Conservation (phyloP, 23 tunicate genomes). For the Aplidium turbinatum region DNA sequence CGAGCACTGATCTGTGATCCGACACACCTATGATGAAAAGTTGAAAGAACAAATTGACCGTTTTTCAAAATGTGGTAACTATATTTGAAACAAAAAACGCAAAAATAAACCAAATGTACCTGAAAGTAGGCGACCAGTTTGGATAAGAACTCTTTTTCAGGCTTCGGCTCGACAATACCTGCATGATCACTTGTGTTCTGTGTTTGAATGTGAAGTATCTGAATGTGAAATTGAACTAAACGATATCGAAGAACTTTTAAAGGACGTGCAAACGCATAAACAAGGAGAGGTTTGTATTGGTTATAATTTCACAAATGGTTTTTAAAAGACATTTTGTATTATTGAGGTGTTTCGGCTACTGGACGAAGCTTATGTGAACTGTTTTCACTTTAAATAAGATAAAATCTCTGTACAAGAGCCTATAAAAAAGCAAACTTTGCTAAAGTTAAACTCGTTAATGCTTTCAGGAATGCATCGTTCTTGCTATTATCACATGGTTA, state of each 20-base stretch:
- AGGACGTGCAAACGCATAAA: constrained; percentile 41
- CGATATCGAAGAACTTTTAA: constrained; percentile 40
- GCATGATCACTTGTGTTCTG: constrained; percentile 28
- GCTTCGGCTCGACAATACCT: constrained; percentile 44
- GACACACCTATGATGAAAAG: no score
- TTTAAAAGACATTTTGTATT: neutral
- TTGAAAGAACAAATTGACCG: no score
- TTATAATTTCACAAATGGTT: neutral
- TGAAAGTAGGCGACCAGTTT: no score
- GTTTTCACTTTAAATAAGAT: neutral
- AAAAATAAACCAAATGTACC: no score
- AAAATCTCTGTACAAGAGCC: no score
- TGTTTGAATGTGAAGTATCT: constrained; percentile 25
- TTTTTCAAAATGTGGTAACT: no score
- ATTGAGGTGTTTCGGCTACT: neutral
- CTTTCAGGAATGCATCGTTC: constrained; percentile 21
- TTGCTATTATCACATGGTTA: constrained; percentile 44
- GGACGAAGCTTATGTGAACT: neutral
- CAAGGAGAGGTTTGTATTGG: constrained; percentile 53
- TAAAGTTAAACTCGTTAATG: neutral
- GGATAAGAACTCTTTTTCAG: constrained; percentile 15
- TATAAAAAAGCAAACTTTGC: no score
- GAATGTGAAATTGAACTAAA: constrained; percentile 15
- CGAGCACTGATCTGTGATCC: no score
- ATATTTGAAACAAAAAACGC: no score